phyloP scores from a whole-genome alignment of 2,797 vertebrate species.

The Anolis apletophallus region DNA sequence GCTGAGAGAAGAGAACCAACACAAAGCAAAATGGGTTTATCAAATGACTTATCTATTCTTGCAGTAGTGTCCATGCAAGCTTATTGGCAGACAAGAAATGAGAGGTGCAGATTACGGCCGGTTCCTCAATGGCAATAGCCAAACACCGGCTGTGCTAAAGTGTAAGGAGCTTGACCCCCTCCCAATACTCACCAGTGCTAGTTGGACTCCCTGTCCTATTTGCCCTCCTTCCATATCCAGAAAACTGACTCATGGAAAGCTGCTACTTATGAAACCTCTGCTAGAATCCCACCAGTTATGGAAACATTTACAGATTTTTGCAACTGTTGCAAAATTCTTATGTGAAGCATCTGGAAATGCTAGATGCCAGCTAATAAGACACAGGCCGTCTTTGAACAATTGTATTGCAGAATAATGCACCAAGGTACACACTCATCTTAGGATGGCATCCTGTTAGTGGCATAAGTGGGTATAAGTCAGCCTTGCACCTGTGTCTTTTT shows the following conservation, averaged over 20 bases:
- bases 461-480: too few relatives aligned
- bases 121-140: background rate
- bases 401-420: background rate
- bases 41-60: background rate
- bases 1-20: constrained; percentile 16
- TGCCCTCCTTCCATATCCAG: background rate
- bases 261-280: background rate
- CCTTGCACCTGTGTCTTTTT: too few relatives aligned
- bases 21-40: constrained; percentile 5
- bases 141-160: background rate
- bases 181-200: background rate
- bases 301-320: background rate
- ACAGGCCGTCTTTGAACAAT: background rate
- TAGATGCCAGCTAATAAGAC: background rate
- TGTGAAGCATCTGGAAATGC: background rate
- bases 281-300: background rate
- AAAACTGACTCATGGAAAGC: background rate
- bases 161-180: too few relatives aligned
- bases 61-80: background rate
- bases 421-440: background rate
- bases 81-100: background rate
- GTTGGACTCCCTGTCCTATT: background rate
- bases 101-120: background rate
- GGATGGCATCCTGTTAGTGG: too few relatives aligned
- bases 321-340: background rate